Base-by-base conservation (phyloP, 35 echinoderm and acorn worm species). In the Lytechinus pictus region DNA sequence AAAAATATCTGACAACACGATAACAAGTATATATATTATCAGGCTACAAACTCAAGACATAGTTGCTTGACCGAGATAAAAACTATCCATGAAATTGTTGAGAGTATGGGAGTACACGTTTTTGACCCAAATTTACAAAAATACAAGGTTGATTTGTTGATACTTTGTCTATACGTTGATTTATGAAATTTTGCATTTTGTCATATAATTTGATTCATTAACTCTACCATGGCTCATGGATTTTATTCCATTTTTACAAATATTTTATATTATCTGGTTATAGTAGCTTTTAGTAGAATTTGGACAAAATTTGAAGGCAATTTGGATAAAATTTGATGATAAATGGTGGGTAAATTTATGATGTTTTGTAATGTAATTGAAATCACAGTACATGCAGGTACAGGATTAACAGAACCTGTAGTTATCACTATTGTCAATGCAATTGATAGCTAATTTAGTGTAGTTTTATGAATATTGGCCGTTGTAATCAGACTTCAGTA, bases 81-180 rank as follows among this genome's bases (percentile, higher is more conserved):
- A n/a, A 79, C n/a, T 79, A 79, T 24, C 66, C 14, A 16, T 79
- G 66, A 79, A 79, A 79, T 79, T 24, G 66, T 79, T 79, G 66
- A 79, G 19, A 24, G 66, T 79, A 79, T 24, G 19, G 33, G 7
- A 19, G 19, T 79, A 79, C 66, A 79, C 66, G 66, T 79, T 79
- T 79, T 79, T 79, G 66, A 79, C 66, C 66, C 66, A 79, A 79
- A 79, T 79, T 79, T 6, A 79, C 4, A n/a, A 24, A 19, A 24
- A 79, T 79, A 79, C 66, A 79, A 79, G 66, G 66, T 79, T n/a
- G 66, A 79, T 24, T 79, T 79, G 66, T 79, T 79, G n/a, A 24
- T 71, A 71, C 24, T 71, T 71, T 71, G 10, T 71, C 24, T 21
- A 21, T 79, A 16, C 19, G 19, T 79, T 79, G 66, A 79, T 79